Percentiles rank a stretch among this genome's conserved stretches.
Conservation (phyloP, 2,888 invertebrate genomes). For the Dermolepida albohirtum region DNA sequence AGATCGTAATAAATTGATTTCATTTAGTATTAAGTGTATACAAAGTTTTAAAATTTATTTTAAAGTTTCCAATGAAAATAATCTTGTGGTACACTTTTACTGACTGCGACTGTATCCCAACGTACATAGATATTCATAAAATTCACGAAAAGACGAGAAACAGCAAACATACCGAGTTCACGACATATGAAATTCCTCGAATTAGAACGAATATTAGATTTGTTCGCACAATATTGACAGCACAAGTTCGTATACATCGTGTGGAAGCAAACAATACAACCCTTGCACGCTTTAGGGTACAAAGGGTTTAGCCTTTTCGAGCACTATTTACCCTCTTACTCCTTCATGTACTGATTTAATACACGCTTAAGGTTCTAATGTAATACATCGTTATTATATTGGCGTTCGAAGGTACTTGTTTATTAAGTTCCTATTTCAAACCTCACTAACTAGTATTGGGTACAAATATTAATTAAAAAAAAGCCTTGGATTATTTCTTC, state of each 20-base stretch:
- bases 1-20: no score
- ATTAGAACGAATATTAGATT: constrained; percentile 39
- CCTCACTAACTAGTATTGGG: no score
- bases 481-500: no score
- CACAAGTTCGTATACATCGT: constrained; percentile 37
- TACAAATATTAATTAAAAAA: no score
- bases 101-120: no score
- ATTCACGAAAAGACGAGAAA: not conserved
- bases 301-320: constrained; percentile 16
- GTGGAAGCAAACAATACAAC: constrained; percentile 40
- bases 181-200: constrained; percentile 25
- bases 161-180: constrained; percentile 15
- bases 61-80: no score
- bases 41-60: no score
- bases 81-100: no score
- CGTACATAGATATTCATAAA: no score
- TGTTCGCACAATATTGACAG: constrained; percentile 40
- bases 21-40: no score
- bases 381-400: constrained; percentile 1
- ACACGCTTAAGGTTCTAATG: constrained; percentile 3
- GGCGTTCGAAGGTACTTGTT: not conserved
- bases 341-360: not conserved
- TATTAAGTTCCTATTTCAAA: no score
- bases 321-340: constrained; percentile 4
- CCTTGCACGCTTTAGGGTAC: constrained; percentile 27